Base-by-base conservation (phyloP, 1,140 invertebrate genomes). In the Cepaea nemoralis region DNA sequence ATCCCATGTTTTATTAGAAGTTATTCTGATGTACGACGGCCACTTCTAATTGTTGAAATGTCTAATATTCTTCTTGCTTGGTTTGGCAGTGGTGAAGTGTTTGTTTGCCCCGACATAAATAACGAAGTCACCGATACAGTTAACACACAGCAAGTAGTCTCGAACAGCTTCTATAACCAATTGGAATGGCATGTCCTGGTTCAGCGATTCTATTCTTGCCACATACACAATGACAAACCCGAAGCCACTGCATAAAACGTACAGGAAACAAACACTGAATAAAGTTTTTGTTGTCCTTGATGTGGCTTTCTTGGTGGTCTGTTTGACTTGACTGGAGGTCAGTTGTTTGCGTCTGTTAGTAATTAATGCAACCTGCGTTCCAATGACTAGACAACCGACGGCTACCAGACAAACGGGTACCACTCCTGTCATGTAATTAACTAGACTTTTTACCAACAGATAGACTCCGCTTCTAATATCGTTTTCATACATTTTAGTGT, bases 231-330 rank as follows among this genome's bases (percentile, higher is more conserved):
- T 27, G 5, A 63, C 6, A 31, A 31, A 63, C 27, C n/a, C 59
- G 16, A 63, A 63, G 1, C 59, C 59, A 27, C 27, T 63, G 33
- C n/a, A 63, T 5, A 63, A 2, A 63, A 63, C 33, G 16, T 31
- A 63, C 3, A 63, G 59, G 3, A 63, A 5, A 31, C 59, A 63
- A 5, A 63, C 59, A 27, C 59, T 63, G 59, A 63, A 3, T 63
- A 63, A 63, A 63, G 59, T 31, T 63, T 63, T 63, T 31, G 59
- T 63, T 31, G 59, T 63, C 33, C 16, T 63, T 31, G 59, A 63
- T 2, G 22, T 31, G 3, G 2, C 2, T 55, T 22, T 55, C 3
- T 22, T n/a, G 1, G 59, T 31, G 12, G 2, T 8, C 27, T 14
- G n/a, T 8, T 63, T 31, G 59, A 1, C 27, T 63, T 19, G 5